Base-by-base conservation (phyloP, 2,888 invertebrate species). In the Sepioteuthis lessoniana region DNA sequence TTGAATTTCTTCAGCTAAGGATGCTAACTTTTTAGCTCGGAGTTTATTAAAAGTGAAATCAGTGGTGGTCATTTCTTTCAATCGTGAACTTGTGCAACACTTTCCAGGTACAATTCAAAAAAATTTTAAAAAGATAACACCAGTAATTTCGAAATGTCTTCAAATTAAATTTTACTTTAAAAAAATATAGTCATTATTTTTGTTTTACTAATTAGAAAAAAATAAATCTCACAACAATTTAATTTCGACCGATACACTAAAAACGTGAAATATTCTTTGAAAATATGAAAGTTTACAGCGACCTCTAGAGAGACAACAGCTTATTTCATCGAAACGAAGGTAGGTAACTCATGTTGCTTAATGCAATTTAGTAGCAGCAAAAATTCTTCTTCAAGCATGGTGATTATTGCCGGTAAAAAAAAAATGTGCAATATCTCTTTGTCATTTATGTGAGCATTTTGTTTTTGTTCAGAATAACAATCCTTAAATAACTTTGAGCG, bases 21-120 rank as follows among this genome's bases (percentile, higher is more conserved):
- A 28, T 28, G 37, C 28, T 13, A 38, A 55, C 3, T 76, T 76
- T 76, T 76, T 76, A 42, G 94, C 95, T 13, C 94, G n/a, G n/a
- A 35, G 19, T 76, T 76, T 35, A 60, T 60, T 60, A 28, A 3
- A 13, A 16, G n/a, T 76, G 21, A 19, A 47, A 47, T 47, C 21
- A 25, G 21, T 21, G 21, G 0, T 55, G 10, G n/a, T n/a, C 16
- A n/a, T 76, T n/a, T 76, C 10, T 35, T 35, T n/a, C 76, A 13
- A 16, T 50, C 21, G 19, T 50, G 3, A 19, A 50, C 16, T 5
- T 50, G 50, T 16, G 21, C 21, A 19, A 3, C 21, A 19, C 50
- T 50, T 19, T 50, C 21, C 21, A 16, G 0, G 50, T 21, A 50
- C 0, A 19, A 50, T 19, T 50, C 16, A 76, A 7, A n/a, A 55